A percentile compares a stretch with the other conserved stretches of the same genome.
Evolutionary conservation across 2,113 vertebrate genomes (phyloP).

Genomic region (Grammomys dolichurus): DNA sequence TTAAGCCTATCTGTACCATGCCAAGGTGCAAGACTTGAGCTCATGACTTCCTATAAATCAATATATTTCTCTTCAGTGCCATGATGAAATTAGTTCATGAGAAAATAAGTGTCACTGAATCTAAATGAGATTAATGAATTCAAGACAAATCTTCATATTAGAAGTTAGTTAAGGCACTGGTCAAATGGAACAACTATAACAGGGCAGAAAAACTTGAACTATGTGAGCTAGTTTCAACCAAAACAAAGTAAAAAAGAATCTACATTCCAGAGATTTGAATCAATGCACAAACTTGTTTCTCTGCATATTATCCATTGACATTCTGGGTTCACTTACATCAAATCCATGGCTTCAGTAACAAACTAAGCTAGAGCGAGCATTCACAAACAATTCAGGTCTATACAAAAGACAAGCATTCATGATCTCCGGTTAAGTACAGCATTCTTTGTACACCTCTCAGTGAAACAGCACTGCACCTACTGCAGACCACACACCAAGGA

Average conservation of each 20-base stretch:
- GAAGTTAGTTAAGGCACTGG: conserved; percentile 60
- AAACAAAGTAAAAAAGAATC: conserved; percentile 77
- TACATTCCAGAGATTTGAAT: conserved; percentile 81
- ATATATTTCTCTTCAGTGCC: conserved; percentile 29
- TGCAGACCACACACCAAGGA: conserved; percentile 22
- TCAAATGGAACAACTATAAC: conserved; percentile 68
- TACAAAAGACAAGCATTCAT: not conserved
- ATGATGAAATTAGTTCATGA: conserved; percentile 45
- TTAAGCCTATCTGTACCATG: not conserved
- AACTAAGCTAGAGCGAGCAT: conserved; percentile 35
- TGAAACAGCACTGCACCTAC: not conserved
- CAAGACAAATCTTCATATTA: conserved; percentile 66
- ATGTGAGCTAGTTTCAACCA: conserved; percentile 71
- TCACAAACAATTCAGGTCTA: conserved; percentile 33
- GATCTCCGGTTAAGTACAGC: not conserved
- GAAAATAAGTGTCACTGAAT: conserved; percentile 61
- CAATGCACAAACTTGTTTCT: conserved; percentile 76
- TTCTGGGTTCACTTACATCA: conserved; percentile 68
- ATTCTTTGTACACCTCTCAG: conserved; percentile 42
- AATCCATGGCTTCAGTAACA: conserved; percentile 61
- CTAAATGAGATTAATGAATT: conserved; percentile 67
- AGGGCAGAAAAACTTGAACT: conserved; percentile 74
- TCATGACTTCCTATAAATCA: not conserved
- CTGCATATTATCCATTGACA: conserved; percentile 68
- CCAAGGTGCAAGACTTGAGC: conserved; percentile 45